phyloP scores from a whole-genome alignment of 2,113 vertebrate species.

The Bufo gargarizans region DNA sequence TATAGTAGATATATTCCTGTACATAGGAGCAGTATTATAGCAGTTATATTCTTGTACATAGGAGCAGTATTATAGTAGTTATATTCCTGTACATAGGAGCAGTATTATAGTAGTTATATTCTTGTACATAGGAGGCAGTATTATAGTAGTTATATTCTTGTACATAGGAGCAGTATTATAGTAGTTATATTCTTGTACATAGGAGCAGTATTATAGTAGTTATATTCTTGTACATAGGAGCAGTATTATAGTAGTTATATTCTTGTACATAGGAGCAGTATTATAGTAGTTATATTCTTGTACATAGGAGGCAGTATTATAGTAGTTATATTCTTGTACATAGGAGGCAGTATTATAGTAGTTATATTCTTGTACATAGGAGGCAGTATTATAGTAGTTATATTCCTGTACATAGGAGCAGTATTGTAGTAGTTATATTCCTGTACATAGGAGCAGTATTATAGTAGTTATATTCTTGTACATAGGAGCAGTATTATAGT shows the following conservation, averaged over 20 bases:
- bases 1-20: too few relatives aligned
- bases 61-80: too few relatives aligned
- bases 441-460: neutral
- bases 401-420: neutral
- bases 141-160: neutral
- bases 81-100: too few relatives aligned
- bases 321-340: constrained; percentile 2
- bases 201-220: neutral
- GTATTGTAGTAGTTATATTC: constrained; percentile 12
- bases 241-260: too few relatives aligned
- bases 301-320: neutral
- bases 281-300: neutral
- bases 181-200: neutral
- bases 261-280: too few relatives aligned
- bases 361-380: constrained; percentile 9
- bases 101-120: too few relatives aligned
- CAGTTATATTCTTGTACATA: too few relatives aligned
- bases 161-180: neutral
- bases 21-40: too few relatives aligned
- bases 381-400: neutral
- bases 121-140: neutral
- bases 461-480: constrained; percentile 9
- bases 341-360: neutral
- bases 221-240: too few relatives aligned
- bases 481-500: neutral